phyloP scores from a whole-genome alignment of 1,140 invertebrate species.

The Rhizoglyphus robini region DNA sequence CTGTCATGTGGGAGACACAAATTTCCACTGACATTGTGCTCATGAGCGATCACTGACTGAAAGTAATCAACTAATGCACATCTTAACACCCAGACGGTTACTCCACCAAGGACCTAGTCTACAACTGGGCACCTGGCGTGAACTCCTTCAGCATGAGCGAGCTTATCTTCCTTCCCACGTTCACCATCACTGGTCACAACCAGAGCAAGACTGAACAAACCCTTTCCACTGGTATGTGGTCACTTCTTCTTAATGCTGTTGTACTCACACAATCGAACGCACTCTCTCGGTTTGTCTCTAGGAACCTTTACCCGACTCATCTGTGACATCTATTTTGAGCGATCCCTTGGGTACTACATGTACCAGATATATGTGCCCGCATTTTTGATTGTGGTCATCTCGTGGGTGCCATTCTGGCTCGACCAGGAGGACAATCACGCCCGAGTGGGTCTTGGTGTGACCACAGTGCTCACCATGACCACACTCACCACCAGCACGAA shows the following conservation, averaged over 20 bases:
- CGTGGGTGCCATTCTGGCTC: too few relatives aligned
- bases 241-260: too few relatives aligned
- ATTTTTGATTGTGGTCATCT: too few relatives aligned
- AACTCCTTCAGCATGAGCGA: background rate
- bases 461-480: too few relatives aligned
- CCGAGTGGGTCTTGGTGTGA: too few relatives aligned
- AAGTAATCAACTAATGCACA: background rate
- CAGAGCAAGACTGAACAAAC: background rate
- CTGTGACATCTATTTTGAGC: slow-evolving; percentile 29
- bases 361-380: slow-evolving; percentile 29
- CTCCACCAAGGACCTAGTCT: background rate
- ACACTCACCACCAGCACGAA: too few relatives aligned
- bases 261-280: too few relatives aligned
- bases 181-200: slow-evolving; percentile 10
- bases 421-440: too few relatives aligned
- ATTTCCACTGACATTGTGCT: too few relatives aligned
- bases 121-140: background rate
- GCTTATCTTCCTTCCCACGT: background rate
- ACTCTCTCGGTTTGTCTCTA: too few relatives aligned
- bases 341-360: slow-evolving; percentile 29
- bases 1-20: background rate
- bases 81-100: background rate
- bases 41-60: too few relatives aligned
- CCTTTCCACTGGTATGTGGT: slow-evolving; percentile 20
- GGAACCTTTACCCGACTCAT: slow-evolving; percentile 28